phyloP scores from a whole-genome alignment of 1,140 invertebrate genomes.

The Drosophila takahashii region DNA sequence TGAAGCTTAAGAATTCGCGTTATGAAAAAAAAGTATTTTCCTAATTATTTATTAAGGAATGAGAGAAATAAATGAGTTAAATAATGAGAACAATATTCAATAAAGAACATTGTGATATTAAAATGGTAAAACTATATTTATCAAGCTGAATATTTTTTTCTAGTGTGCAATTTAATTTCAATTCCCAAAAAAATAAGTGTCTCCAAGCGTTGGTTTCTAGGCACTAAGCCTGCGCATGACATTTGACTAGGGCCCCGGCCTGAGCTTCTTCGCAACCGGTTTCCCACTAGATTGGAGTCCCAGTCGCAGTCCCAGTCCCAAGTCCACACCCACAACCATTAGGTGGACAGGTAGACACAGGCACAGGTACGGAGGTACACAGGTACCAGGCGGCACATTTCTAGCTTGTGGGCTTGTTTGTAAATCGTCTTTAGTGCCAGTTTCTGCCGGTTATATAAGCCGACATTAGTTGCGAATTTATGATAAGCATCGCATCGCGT shows the following conservation, averaged over 20 bases:
- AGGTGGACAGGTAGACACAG: not conserved
- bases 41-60: no score
- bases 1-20: no score
- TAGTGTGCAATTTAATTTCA: not conserved
- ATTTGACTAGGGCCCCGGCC: constrained; percentile 22
- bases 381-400: constrained; percentile 11
- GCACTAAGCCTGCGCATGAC: constrained; percentile 2
- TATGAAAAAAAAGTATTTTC: no score
- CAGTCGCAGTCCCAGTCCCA: not conserved
- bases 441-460: constrained; percentile 67
- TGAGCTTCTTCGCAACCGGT: constrained; percentile 27
- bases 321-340: constrained; percentile 19
- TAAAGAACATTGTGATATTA: no score
- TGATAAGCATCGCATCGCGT: constrained; percentile 41
- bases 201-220: not conserved
- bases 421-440: constrained; percentile 17
- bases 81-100: no score
- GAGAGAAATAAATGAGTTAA: no score
- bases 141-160: no score
- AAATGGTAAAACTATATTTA: no score
- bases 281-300: not conserved
- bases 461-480: constrained; percentile 68
- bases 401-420: constrained; percentile 13
- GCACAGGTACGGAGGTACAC: not conserved
- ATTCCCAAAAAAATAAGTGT: not conserved